Conservation (phyloP, 2,113 vertebrate species). For the Ammodramus savannarum region DNA sequence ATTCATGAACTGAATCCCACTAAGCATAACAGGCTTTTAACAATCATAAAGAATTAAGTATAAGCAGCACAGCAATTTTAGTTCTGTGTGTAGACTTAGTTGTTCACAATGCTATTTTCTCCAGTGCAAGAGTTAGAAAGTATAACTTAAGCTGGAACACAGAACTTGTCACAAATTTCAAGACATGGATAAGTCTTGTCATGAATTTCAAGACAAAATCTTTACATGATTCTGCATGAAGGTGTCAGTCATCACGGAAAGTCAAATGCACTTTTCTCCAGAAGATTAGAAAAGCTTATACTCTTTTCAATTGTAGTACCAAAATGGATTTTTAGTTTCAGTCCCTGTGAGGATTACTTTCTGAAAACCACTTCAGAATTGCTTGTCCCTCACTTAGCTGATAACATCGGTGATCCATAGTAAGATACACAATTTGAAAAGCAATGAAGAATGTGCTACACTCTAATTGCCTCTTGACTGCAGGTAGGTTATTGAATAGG, state of each 20-base stretch:
- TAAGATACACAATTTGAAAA: slow-evolving; percentile 11
- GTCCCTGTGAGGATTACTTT: background rate
- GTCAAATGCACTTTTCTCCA: background rate
- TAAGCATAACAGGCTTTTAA: background rate
- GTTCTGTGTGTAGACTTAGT: background rate
- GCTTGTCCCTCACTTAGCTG: background rate
- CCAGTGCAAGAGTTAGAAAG: background rate
- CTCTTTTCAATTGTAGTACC: background rate
- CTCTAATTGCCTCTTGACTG: slow-evolving; percentile 17
- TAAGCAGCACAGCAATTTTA: background rate
- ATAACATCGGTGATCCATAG: background rate
- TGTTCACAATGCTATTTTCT: background rate
- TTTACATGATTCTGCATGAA: background rate
- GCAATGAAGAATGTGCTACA: background rate
- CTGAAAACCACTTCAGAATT: background rate
- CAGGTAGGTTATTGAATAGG: slow-evolving; percentile 11
- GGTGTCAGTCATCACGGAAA: background rate
- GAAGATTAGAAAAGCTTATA: background rate
- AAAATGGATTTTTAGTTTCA: background rate
- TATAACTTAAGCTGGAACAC: background rate
- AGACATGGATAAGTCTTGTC: background rate
- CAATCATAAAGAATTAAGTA: background rate
- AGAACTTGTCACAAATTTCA: background rate
- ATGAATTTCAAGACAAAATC: background rate
- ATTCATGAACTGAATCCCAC: background rate